Evolutionary conservation across 2,888 invertebrate species (phyloP), one percentile per base, ranked within the genome.

Genomic region (Celastrina argiolus): DNA sequence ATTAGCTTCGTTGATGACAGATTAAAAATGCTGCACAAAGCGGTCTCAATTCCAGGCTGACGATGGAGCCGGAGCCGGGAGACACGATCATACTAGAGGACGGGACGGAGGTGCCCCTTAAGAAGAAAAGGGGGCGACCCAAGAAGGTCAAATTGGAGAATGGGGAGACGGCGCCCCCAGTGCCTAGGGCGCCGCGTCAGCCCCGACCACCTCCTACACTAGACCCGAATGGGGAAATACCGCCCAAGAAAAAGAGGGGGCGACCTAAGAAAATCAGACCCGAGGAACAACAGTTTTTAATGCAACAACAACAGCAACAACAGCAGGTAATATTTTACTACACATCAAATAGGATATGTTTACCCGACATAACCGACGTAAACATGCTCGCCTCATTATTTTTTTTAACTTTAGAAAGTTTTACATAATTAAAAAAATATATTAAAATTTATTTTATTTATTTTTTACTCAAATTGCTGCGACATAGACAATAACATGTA

Each of bases 91-190:
- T 91, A 67, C 91, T 93, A 66, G 93, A 93, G 78, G 93, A 94
- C 84, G 93, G 93, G 74, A 93, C 93, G 64, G 92, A 93, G 77
- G 89, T 94, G 70, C 95, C 96, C 0, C 94, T 95, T 61, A 97
- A 97, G 88, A 97, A 97, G 92, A 97, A 97, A 84, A 92, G 97
- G n/a, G 97, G 97, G 1, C 89, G 97, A n/a, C 97, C 97, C 69
- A 97, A 97, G 90, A 97, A 97, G 85, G 94, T 78, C 28, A 95
- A 95, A 79, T 86, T 92, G 73, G 93, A 93, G 78, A 95, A 94
- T 80, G 94, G 93, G 34, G 94, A 92, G 81, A 92, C 92, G 63
- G 94, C 93, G 69, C 92, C 93, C 58, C 89, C 93, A 10, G 81
- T 88, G 16, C 92, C 92, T 58, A 81, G 88, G 45, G 81, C 91